Evolutionary conservation across 2,888 invertebrate genomes (phyloP).

Genomic region (Synanthedon tipuliformis): DNA sequence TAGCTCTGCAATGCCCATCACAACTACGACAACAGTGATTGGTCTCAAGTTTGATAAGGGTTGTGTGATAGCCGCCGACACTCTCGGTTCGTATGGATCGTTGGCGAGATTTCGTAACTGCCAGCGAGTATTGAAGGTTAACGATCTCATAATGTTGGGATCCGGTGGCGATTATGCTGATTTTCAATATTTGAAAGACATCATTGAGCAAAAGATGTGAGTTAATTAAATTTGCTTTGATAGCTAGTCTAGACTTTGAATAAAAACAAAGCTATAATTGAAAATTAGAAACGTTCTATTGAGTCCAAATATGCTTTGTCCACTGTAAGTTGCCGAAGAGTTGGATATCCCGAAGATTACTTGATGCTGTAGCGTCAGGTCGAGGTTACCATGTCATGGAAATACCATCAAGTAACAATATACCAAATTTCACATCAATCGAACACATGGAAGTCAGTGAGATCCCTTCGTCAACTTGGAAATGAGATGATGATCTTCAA

Average conservation of each 20-base stretch:
- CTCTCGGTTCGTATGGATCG: constrained; percentile 93
- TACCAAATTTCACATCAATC: too few species aligned
- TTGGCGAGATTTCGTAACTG: constrained; percentile 89
- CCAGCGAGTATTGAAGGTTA: constrained; percentile 87
- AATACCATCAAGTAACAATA: too few species aligned
- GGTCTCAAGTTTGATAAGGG: constrained; percentile 90
- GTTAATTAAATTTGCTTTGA: constrained; percentile 20
- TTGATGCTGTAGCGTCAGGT: too few species aligned
- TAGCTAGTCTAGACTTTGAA: neutral
- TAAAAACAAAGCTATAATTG: neutral
- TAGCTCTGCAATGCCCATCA: constrained; percentile 75
- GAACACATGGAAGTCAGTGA: too few species aligned
- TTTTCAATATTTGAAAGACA: constrained; percentile 88
- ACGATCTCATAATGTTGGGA: constrained; percentile 88
- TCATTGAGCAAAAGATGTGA: constrained; percentile 89
- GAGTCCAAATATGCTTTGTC: too few species aligned
- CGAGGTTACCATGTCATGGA: too few species aligned
- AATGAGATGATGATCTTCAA: too few species aligned
- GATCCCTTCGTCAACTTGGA: too few species aligned
- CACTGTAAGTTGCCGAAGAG: too few species aligned
- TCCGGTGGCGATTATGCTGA: constrained; percentile 97
- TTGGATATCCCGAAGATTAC: too few species aligned
- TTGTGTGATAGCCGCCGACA: constrained; percentile 92
- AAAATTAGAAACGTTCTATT: too few species aligned
- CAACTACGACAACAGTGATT: constrained; percentile 92